Base-by-base conservation (phyloP, 1,140 invertebrate genomes). In the Trialeurodes vaporariorum region DNA sequence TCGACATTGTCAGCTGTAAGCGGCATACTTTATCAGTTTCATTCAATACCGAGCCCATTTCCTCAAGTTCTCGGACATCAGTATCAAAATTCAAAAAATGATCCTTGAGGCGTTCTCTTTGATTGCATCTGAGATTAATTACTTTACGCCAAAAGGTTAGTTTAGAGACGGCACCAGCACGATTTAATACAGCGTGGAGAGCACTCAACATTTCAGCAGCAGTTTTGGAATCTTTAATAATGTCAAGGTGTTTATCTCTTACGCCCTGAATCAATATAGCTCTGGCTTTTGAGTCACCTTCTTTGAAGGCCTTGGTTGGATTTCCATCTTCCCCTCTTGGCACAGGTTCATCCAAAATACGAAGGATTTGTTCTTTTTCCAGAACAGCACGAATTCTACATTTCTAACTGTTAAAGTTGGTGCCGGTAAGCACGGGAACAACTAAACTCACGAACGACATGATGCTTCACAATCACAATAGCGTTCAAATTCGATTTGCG, bases 361-460 rank as follows among this genome's bases (percentile, higher is more conserved):
- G 23, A 25, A 25, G 12, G 9, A 64, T 26, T n/a, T 64, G 63
- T 27, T 64, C 63, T n/a, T 64, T 64, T 27, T 64, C 63, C 27
- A 64, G 25, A 2, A 64, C 25, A 27, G 63, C 26, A 1, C 63
- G 17, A 27, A 27, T 64, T 64, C 63, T 64, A 27, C 26, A 64
- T 27, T 64, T 64, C 63, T n/a, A 64, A 21, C 34, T 64, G 25
- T 64, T 64, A n/a, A 64, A 64, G 25, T 64, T 64, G 5, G 22
- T 64, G 26, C 63, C 63, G 2, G 25, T 25, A 25, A 63, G 26
- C 21, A 63, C 2, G 17, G 61, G 24, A 5, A 63, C 24, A 25
- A 1, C 2, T 21, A 63, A 25, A 63, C 26, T 63, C n/a, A 63
- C 61, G 2, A 22, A 22, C 17, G 17, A 63, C 22, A 63, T 63